Conservation (phyloP, 2,797 vertebrate species). For the Psittacula echo region DNA sequence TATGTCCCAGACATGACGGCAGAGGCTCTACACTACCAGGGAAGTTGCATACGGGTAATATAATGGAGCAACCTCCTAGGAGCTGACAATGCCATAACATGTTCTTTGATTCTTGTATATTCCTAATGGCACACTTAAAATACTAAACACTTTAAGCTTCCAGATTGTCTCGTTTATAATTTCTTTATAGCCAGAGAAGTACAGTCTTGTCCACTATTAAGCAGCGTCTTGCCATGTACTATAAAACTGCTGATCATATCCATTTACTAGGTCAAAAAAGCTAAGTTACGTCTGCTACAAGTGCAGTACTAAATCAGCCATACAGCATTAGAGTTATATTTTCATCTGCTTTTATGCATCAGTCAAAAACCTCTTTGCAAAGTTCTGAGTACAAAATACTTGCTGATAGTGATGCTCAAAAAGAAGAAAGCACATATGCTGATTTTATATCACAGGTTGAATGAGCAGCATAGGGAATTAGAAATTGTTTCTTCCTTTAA, state of each 20-base stretch:
- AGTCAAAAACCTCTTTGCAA: not conserved
- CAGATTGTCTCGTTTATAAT: not conserved
- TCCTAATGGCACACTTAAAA: not conserved
- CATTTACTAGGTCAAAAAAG: not conserved
- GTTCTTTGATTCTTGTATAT: not conserved
- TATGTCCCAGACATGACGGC: not conserved
- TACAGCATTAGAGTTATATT: not conserved
- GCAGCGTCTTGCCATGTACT: not conserved
- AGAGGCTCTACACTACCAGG: not conserved
- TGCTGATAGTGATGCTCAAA: not conserved
- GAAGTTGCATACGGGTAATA: not conserved
- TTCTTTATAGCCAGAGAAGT: not conserved
- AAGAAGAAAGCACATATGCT: not conserved
- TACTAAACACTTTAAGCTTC: not conserved
- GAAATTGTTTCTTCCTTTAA: not conserved
- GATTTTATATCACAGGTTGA: not conserved
- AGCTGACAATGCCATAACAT: not conserved
- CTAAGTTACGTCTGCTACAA: not conserved
- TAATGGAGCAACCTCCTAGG: not conserved
- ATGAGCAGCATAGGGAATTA: not conserved
- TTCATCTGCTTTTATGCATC: not conserved
- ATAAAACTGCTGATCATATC: not conserved
- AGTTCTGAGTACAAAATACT: not conserved
- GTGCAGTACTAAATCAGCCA: not conserved
- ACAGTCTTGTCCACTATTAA: not conserved